Evolutionary conservation across 2,797 vertebrate genomes (phyloP).

Genomic region (Hoplostethus mediterraneus): DNA sequence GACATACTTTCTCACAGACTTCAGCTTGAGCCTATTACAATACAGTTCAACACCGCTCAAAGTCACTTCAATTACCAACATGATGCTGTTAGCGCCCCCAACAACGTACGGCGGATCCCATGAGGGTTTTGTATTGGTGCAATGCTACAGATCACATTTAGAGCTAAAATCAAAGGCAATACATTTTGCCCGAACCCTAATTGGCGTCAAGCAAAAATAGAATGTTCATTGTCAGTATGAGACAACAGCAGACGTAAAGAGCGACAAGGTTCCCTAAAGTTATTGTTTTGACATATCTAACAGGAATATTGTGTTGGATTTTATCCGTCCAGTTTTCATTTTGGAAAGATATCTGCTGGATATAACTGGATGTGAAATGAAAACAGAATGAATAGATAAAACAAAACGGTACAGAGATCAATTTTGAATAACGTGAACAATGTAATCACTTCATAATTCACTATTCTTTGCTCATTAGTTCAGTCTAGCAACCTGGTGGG

Average conservation of each 20-base stretch:
- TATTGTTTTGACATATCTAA: slow-evolving; percentile 14
- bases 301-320: slow-evolving; percentile 1
- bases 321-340: slow-evolving; percentile 19
- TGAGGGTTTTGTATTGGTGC: slow-evolving; percentile 52
- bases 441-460: background rate
- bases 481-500: background rate
- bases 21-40: slow-evolving; percentile 51
- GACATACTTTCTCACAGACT: slow-evolving; percentile 51
- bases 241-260: slow-evolving; percentile 31
- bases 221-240: slow-evolving; percentile 29
- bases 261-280: slow-evolving; percentile 39
- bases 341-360: slow-evolving; percentile 4
- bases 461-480: background rate
- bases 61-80: slow-evolving; percentile 66
- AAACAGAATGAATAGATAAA: background rate
- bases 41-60: slow-evolving; percentile 54
- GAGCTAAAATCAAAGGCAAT: slow-evolving; percentile 66
- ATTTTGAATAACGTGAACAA: slow-evolving; percentile 36
- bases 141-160: slow-evolving; percentile 57
- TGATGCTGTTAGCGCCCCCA: slow-evolving; percentile 47
- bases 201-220: slow-evolving; percentile 74
- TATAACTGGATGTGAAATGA: slow-evolving; percentile 3
- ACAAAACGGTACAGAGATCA: slow-evolving; percentile 37
- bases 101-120: slow-evolving; percentile 38
- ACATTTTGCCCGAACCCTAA: slow-evolving; percentile 66